These are phyloP conservation scores for Drosophila borealis DNA, from an alignment of 2,888 invertebrate species.

Conservation along the genomic window DNA sequence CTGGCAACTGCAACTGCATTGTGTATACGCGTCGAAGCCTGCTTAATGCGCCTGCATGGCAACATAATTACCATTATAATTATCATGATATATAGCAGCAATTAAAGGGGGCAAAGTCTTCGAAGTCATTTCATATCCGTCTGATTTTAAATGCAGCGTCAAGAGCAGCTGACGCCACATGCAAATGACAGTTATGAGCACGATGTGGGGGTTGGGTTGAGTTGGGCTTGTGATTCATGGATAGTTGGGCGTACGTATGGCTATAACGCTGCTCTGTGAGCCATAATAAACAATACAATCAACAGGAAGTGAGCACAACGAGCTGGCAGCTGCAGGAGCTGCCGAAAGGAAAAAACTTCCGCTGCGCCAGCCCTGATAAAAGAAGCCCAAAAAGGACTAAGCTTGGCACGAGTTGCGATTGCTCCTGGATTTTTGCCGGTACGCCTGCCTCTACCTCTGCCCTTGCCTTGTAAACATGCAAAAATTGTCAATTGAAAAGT, in stretches of 20 bases:
- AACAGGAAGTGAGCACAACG: slow-evolving; percentile 55
- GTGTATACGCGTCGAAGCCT: slow-evolving; percentile 32
- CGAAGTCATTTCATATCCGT: slow-evolving; percentile 25
- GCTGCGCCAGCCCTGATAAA: slow-evolving; percentile 39
- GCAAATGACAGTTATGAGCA: slow-evolving; percentile 37
- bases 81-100: slow-evolving; percentile 16
- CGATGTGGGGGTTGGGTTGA: neutral
- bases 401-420: slow-evolving; percentile 25
- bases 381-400: slow-evolving; percentile 33
- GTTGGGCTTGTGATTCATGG: slow-evolving; percentile 16
- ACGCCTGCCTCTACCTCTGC: slow-evolving; percentile 11
- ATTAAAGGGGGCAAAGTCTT: slow-evolving; percentile 9
- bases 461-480: slow-evolving; percentile 64
- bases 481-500: slow-evolving; percentile 67
- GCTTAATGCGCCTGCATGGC: slow-evolving; percentile 25
- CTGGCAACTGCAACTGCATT: neutral
- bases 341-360: slow-evolving; percentile 42
- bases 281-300: slow-evolving; percentile 64
- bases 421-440: slow-evolving; percentile 11
- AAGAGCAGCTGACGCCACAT: slow-evolving; percentile 18
- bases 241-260: slow-evolving; percentile 18
- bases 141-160: slow-evolving; percentile 20
- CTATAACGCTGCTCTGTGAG: slow-evolving; percentile 33
- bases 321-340: slow-evolving; percentile 33
- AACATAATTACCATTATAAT: slow-evolving; percentile 44